A percentile compares a stretch with the other conserved stretches of the same genome.
phyloP scores from a whole-genome alignment of 2,797 vertebrate species.

The Antennarius maculatus region DNA sequence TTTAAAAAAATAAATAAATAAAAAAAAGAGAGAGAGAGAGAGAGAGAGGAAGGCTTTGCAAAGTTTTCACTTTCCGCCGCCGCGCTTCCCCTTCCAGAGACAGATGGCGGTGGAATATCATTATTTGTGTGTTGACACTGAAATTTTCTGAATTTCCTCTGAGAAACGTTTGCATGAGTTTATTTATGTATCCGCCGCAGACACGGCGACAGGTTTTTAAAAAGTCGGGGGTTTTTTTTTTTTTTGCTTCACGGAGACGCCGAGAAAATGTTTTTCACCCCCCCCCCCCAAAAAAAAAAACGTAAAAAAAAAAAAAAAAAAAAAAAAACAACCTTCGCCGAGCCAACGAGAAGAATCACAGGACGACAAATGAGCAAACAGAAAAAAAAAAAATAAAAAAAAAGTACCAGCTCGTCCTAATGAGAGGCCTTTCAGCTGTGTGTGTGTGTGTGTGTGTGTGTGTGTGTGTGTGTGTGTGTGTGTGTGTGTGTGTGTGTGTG shows the following conservation, averaged over 20 bases:
- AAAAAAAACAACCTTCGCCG: conserved; percentile 21
- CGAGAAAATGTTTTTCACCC: conserved; percentile 43
- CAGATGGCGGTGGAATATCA: conserved; percentile 66
- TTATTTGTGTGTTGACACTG: conserved; percentile 59
- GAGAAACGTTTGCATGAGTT: conserved; percentile 54
- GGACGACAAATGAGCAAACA: conserved; percentile 74
- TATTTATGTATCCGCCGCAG: conserved; percentile 68
- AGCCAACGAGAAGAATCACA: conserved; percentile 55
- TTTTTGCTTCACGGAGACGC: conserved; percentile 21
- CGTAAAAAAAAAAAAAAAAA: background rate
- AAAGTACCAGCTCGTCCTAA: conserved; percentile 60
- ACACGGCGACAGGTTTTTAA: conserved; percentile 49
- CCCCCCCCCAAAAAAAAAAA: no score
- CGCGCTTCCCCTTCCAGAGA: conserved; percentile 55
- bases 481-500: no score
- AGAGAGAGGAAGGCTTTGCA: conserved; percentile 63
- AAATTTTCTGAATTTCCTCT: conserved; percentile 63
- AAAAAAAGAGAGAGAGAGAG: no score
- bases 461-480: conserved; percentile 11
- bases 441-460: conserved; percentile 40
- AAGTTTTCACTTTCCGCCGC: conserved; percentile 66
- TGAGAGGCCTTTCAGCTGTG: conserved; percentile 54
- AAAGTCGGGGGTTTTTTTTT: background rate
- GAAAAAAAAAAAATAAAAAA: conserved; percentile 32
- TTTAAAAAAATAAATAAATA: conserved; percentile 58